A percentile compares a stretch with the other conserved stretches of the same genome.
Conservation (phyloP, 2,888 invertebrate species). For the Amphipyra berbera region DNA sequence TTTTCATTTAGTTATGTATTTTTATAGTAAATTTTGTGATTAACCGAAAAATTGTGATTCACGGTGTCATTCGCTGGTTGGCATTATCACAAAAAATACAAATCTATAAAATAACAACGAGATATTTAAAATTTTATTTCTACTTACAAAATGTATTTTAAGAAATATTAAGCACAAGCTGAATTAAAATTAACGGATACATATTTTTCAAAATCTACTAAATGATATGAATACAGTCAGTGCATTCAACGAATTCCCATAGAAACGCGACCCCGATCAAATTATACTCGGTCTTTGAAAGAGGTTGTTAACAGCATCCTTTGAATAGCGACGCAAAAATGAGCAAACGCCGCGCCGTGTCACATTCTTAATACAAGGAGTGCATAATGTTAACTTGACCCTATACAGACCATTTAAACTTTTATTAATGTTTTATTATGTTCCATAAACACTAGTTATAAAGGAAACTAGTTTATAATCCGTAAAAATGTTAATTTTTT, state of each 20-base stretch:
- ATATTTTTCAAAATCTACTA: conserved; percentile 17
- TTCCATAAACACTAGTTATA: conserved; percentile 76
- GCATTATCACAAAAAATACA: neutral
- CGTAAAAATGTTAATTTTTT: conserved; percentile 76
- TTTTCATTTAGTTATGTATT: conserved; percentile 4
- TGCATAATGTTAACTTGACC: conserved; percentile 87
- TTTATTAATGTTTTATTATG: conserved; percentile 81
- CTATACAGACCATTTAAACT: conserved; percentile 81
- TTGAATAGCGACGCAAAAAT: conserved; percentile 86
- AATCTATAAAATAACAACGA: neutral
- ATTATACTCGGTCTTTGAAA: conserved; percentile 88
- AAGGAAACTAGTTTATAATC: conserved; percentile 75
- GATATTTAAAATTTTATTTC: neutral
- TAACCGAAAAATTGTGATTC: neutral
- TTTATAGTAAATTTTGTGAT: conserved; percentile 15
- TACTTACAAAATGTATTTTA: neutral
- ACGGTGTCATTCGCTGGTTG: neutral
- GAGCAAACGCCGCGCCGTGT: conserved; percentile 86
- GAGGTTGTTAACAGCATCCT: conserved; percentile 89
- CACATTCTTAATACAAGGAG: conserved; percentile 81
- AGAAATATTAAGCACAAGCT: neutral
- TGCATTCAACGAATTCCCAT: conserved; percentile 82
- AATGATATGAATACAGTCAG: conserved; percentile 56
- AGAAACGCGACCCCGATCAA: conserved; percentile 88
- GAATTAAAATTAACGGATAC: conserved; percentile 10